Conservation (phyloP, 2,113 vertebrate genomes). For the Nansenia antarctica region DNA sequence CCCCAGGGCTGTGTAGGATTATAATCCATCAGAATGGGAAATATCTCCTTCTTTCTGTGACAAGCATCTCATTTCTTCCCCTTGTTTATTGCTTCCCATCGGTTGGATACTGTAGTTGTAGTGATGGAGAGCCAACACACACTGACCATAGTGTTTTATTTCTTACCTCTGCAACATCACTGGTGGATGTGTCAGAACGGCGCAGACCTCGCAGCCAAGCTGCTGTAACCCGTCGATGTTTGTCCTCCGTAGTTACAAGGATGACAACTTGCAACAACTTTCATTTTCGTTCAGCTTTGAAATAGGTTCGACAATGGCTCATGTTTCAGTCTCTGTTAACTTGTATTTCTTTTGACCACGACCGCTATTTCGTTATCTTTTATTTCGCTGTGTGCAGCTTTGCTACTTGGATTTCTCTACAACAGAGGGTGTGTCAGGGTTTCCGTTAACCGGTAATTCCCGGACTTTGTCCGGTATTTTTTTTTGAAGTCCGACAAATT, state of each 20-base stretch:
- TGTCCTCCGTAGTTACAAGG: neutral
- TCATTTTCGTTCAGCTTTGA: neutral
- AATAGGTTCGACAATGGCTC: neutral
- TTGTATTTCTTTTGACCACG: neutral
- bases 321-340: neutral
- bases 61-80: neutral
- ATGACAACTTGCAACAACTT: too few relatives aligned
- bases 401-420: neutral
- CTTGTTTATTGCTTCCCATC: neutral
- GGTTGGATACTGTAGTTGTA: neutral
- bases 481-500: too few relatives aligned
- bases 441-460: too few relatives aligned
- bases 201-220: neutral
- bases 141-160: neutral
- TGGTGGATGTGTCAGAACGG: neutral
- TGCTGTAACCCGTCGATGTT: neutral
- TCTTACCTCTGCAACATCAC: neutral
- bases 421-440: too few relatives aligned
- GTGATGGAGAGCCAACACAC: neutral
- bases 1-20: neutral
- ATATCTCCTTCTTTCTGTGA: neutral
- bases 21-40: neutral
- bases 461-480: too few relatives aligned
- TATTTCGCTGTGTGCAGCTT: neutral
- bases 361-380: neutral